phyloP scores from a whole-genome alignment of 2,113 vertebrate species.

The Phasianus colchicus region DNA sequence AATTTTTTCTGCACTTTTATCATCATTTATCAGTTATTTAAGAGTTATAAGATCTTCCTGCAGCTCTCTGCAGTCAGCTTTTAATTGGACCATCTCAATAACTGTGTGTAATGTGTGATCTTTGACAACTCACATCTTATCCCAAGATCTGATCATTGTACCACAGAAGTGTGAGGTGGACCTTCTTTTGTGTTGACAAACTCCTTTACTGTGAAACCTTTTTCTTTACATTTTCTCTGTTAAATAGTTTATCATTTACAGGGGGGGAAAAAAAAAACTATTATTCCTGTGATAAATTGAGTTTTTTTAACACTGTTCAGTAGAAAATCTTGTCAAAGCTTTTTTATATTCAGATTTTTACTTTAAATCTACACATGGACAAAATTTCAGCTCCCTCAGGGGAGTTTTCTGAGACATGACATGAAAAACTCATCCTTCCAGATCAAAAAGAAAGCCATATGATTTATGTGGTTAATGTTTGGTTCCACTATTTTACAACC shows the following conservation, averaged over 20 bases:
- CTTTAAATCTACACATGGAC: not conserved
- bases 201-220: not conserved
- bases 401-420: not conserved
- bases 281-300: not conserved
- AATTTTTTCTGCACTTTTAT: not conserved
- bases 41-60: not conserved
- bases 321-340: not conserved
- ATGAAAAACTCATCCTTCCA: not conserved
- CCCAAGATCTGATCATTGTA: not conserved
- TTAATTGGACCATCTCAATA: not conserved
- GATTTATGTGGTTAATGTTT: not conserved
- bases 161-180: not conserved
- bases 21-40: not conserved
- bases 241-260: not conserved
- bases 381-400: not conserved
- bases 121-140: not conserved
- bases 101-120: not conserved
- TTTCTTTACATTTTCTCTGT: not conserved
- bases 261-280: rapidly evolving
- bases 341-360: not conserved
- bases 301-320: not conserved
- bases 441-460: not conserved
- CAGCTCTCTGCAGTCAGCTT: not conserved
- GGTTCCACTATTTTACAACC: not conserved
- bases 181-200: not conserved